phyloP scores from a whole-genome alignment of 92 coral and sea anemone species.

The Actinernus sp. region DNA sequence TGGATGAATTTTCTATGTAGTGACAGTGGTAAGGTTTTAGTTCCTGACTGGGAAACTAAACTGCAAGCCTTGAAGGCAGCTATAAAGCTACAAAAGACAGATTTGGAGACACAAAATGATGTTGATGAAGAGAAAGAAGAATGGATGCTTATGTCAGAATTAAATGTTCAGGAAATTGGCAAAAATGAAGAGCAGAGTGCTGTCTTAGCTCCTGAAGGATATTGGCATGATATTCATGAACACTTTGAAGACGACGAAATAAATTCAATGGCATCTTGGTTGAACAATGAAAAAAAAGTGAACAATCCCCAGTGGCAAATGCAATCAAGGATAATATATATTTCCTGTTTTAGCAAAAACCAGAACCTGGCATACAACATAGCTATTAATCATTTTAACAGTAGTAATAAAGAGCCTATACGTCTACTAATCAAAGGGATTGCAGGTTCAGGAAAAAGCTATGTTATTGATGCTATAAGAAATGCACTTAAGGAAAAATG shows the following conservation, averaged over 20 bases:
- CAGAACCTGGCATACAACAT: slow-evolving; percentile 44
- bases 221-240: not conserved
- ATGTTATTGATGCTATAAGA: slow-evolving; percentile 6
- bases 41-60: slow-evolving; percentile 44
- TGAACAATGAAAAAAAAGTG: slow-evolving; percentile 15
- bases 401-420: slow-evolving; percentile 2
- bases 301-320: not conserved
- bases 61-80: slow-evolving; percentile 1
- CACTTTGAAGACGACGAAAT: slow-evolving; percentile 24
- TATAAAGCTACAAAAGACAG: slow-evolving; percentile 10
- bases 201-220: slow-evolving; percentile 50
- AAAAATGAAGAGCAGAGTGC: slow-evolving; percentile 23
- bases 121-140: slow-evolving; percentile 33
- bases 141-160: slow-evolving; percentile 34
- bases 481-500: slow-evolving; percentile 1
- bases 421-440: slow-evolving; percentile 5
- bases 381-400: slow-evolving; percentile 18
- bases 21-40: slow-evolving; percentile 14
- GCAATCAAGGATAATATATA: slow-evolving; percentile 35
- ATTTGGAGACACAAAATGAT: not conserved
- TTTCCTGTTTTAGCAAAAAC: slow-evolving; percentile 36
- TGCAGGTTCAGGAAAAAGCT: slow-evolving; percentile 7
- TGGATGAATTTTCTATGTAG: slow-evolving; percentile 38
- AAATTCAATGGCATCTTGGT: slow-evolving; percentile 24
- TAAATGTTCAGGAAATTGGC: slow-evolving; percentile 25